phyloP scores from a whole-genome alignment of 2,113 vertebrate species.

The Otis tarda region DNA sequence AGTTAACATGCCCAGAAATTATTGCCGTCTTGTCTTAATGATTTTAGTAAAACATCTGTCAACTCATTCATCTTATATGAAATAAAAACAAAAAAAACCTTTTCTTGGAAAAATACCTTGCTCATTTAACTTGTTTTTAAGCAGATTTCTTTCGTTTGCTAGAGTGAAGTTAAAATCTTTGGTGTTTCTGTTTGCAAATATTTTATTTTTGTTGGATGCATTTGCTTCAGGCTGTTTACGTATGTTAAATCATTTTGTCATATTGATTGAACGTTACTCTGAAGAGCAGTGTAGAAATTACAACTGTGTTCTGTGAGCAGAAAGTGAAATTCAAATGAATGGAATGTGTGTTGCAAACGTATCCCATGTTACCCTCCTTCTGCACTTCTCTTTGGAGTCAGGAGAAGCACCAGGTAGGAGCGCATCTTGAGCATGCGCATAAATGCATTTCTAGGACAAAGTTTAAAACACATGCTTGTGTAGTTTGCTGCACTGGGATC shows the following conservation, averaged over 20 bases:
- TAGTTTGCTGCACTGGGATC: slow-evolving; percentile 24
- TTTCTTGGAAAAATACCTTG: slow-evolving; percentile 49
- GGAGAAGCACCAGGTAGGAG: neutral
- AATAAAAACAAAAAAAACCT: neutral
- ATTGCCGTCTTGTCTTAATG: slow-evolving; percentile 65
- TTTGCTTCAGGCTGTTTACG: slow-evolving; percentile 69
- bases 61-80: slow-evolving; percentile 66
- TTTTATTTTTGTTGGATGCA: slow-evolving; percentile 58
- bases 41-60: slow-evolving; percentile 73
- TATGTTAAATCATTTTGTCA: slow-evolving; percentile 33
- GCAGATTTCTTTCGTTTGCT: slow-evolving; percentile 68
- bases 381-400: neutral
- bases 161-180: slow-evolving; percentile 57
- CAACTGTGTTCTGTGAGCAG: neutral
- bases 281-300: slow-evolving; percentile 22
- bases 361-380: neutral
- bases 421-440: neutral
- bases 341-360: neutral
- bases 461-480: slow-evolving; percentile 36
- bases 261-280: slow-evolving; percentile 64
- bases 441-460: slow-evolving; percentile 3
- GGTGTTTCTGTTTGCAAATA: slow-evolving; percentile 59
- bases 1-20: slow-evolving; percentile 67
- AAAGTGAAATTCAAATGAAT: slow-evolving; percentile 20
- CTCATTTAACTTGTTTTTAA: slow-evolving; percentile 63